Evolutionary conservation across 2,113 vertebrate species (phyloP), one percentile per base, ranked within the genome.

Genomic region (Sebastes schlegelii): DNA sequence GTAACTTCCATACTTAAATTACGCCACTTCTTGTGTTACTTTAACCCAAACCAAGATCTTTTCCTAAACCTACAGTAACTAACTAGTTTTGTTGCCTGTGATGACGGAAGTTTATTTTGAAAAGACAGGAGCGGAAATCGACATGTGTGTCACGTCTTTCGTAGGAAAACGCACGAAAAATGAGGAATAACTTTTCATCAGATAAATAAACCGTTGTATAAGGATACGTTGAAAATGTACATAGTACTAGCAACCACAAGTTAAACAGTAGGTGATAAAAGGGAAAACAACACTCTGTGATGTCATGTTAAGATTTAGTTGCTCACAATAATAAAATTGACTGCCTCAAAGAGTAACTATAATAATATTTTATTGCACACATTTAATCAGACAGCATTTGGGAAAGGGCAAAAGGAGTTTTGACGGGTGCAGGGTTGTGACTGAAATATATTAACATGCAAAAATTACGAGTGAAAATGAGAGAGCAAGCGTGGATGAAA

Each of bases 391-490:
- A 12, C 68, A 26, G 45, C 68, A 49, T 58, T 49, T 48, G 68
- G 69, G 65, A 72, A 34, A 60, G 55, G 57, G n/a, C 42, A 26
- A 83, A 77, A 21, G 48, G 34, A 72, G 61, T 79, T 66, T 71
- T 76, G 16, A 87, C 45, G 34, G 54, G 7, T 64, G 45, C n/a
- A 72, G 45, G 16, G 9, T 71, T 70, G 63, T n/a, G 45, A 68
- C 45, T 42, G 34, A 85, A 74, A 76, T 63, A 6, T 58, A 74
- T 74, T 74, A 81, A 78, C 74, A 68, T 48, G 45, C 52, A 42
- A 34, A 84, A 66, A 74, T 88, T 83, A 84, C 64, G 68, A 74
- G 8, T 43, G 78, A 84, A 89, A 74, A 79, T 83, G 54, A 83
- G 52, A 78, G 49, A 23, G 62, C 40, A 61, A 72, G 48, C 10